phyloP scores from a whole-genome alignment of 1,140 invertebrate species.

The Neoseiulus cucumeris region DNA sequence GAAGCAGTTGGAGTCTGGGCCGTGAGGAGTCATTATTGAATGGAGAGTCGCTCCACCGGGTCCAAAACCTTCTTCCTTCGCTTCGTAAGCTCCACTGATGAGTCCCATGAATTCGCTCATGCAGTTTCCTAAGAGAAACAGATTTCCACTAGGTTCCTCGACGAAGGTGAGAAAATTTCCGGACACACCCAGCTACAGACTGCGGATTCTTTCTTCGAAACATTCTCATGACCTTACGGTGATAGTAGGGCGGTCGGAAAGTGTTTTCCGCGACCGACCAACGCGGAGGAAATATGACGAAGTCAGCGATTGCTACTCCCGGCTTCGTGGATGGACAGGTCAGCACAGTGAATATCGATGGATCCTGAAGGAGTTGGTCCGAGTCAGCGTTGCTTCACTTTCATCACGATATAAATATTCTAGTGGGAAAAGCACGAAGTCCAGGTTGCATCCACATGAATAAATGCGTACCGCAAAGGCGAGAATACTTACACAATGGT shows the following conservation, averaged over 20 bases:
- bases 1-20: conserved; percentile 77
- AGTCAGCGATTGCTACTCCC: conserved; percentile 88
- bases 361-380: conserved; percentile 55
- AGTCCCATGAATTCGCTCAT: conserved; percentile 99
- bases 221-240: conserved; percentile 42
- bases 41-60: conserved; percentile 64
- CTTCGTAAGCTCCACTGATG: conserved; percentile 80
- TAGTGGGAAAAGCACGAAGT: too few relatives aligned
- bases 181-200: not conserved
- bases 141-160: conserved; percentile 13
- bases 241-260: conserved; percentile 90
- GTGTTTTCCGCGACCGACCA: conserved; percentile 94
- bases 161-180: conserved; percentile 5
- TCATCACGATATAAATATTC: too few relatives aligned
- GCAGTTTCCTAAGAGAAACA: conserved; percentile 56
- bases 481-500: conserved; percentile 90
- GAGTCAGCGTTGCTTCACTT: too few relatives aligned
- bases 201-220: too few relatives aligned
- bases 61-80: conserved; percentile 73
- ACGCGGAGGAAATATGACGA: conserved; percentile 93
- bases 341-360: conserved; percentile 92
- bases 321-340: conserved; percentile 72
- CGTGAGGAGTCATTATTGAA: conserved; percentile 95
- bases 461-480: too few relatives aligned
- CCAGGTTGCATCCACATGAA: too few relatives aligned